These are phyloP conservation scores for Oreocharis arfaki DNA, from an alignment of 2,113 vertebrate species.

Conservation along the genomic window DNA sequence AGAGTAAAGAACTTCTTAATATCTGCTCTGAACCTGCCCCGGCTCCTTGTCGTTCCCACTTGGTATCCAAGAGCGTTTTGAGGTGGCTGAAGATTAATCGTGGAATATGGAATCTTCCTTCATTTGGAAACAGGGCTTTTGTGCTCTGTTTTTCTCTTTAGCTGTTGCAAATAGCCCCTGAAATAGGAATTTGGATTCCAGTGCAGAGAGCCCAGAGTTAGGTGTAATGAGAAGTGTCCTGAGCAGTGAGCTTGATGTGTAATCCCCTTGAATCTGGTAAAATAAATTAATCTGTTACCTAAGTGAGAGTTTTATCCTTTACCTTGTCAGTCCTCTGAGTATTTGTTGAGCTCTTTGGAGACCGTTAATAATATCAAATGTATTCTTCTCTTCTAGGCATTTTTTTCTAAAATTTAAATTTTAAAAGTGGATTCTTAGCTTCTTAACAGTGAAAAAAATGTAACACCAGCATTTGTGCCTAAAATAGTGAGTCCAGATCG, in stretches of 20 bases:
- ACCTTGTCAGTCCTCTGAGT: background rate
- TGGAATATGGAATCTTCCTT: background rate
- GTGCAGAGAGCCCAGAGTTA: background rate
- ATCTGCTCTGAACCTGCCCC: background rate
- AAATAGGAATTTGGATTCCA: background rate
- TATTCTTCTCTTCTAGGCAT: background rate
- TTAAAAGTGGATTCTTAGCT: background rate
- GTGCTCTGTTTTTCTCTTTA: background rate
- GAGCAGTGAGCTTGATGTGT: background rate
- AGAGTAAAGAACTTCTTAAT: background rate
- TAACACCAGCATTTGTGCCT: background rate
- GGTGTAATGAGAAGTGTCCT: background rate
- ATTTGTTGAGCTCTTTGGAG: background rate
- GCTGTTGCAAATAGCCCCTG: background rate
- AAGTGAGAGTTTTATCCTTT: background rate
- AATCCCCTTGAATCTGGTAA: background rate
- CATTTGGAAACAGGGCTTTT: background rate
- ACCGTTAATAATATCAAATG: background rate
- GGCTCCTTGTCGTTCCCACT: background rate
- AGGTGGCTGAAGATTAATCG: background rate
- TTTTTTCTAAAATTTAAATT: background rate
- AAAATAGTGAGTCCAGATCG: background rate
- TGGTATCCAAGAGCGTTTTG: background rate
- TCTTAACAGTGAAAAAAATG: background rate
- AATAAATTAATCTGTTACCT: background rate